Conservation (phyloP, 2,113 vertebrate species). For the Coreoperca whiteheadi region DNA sequence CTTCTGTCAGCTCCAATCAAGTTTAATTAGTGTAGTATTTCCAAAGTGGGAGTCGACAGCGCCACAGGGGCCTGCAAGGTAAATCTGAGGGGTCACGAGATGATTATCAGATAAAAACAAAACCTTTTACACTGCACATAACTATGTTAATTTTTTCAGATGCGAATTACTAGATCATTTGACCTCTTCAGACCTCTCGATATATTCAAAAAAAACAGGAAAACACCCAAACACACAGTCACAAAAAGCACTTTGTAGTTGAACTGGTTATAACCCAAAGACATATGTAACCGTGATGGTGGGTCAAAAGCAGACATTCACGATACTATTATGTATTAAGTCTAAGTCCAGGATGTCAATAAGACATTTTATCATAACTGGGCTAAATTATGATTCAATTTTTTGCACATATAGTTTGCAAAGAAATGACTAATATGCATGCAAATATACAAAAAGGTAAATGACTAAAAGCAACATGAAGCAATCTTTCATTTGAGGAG, state of each 20-base stretch:
- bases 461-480: not conserved
- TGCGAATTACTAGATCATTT: not conserved
- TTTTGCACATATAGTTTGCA: not conserved
- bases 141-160: not conserved
- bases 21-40: constrained; percentile 43
- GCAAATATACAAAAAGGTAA: not conserved
- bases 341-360: not conserved
- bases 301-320: not conserved
- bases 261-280: not conserved
- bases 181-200: constrained; percentile 10
- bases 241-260: not conserved
- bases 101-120: constrained; percentile 19
- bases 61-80: not conserved
- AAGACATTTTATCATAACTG: not conserved
- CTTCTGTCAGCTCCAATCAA: not conserved
- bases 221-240: not conserved
- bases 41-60: not conserved
- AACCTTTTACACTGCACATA: not conserved
- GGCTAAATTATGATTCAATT: not conserved
- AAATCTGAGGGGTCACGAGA: constrained; percentile 25
- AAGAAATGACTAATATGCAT: not conserved
- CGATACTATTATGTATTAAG: not conserved
- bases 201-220: not conserved
- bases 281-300: rapidly evolving
- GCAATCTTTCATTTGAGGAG: not conserved